A percentile compares a stretch with the other conserved stretches of the same genome.
Conservation (phyloP, 2,113 vertebrate genomes). For the Piliocolobus tephrosceles region DNA sequence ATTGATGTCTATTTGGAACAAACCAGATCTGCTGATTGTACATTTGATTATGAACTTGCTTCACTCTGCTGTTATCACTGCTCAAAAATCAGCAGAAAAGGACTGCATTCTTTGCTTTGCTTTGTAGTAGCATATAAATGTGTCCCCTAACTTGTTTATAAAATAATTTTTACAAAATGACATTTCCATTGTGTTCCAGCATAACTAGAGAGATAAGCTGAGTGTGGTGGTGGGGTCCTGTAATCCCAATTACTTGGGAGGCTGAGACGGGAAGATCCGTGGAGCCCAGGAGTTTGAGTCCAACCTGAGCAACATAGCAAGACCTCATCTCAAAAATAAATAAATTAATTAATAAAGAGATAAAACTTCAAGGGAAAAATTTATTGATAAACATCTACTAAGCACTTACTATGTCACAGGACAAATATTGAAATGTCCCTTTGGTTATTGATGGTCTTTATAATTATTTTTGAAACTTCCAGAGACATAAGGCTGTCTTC, state of each 20-base stretch:
- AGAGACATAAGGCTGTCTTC: neutral
- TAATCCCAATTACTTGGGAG: too few relatives aligned
- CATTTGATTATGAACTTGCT: neutral
- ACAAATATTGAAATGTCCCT: neutral
- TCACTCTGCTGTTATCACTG: neutral
- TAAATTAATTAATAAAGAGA: neutral
- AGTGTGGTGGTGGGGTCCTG: too few relatives aligned
- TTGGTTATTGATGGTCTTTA: neutral
- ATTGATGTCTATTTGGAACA: neutral
- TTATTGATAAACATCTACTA: neutral
- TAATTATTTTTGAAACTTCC: slow-evolving; percentile 7
- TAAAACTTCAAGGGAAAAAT: neutral
- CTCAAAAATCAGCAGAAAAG: neutral
- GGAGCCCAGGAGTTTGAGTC: too few relatives aligned
- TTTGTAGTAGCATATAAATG: neutral
- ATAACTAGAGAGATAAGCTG: neutral
- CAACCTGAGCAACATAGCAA: too few relatives aligned
- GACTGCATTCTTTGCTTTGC: neutral
- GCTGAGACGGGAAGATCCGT: too few relatives aligned
- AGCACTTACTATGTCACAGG: neutral
- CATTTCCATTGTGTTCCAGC: neutral
- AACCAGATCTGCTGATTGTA: neutral
- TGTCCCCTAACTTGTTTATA: neutral
- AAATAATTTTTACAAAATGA: slow-evolving; percentile 13
- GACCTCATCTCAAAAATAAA: too few relatives aligned